Conservation (phyloP, 2,113 vertebrate species). For the Upupa epops region DNA sequence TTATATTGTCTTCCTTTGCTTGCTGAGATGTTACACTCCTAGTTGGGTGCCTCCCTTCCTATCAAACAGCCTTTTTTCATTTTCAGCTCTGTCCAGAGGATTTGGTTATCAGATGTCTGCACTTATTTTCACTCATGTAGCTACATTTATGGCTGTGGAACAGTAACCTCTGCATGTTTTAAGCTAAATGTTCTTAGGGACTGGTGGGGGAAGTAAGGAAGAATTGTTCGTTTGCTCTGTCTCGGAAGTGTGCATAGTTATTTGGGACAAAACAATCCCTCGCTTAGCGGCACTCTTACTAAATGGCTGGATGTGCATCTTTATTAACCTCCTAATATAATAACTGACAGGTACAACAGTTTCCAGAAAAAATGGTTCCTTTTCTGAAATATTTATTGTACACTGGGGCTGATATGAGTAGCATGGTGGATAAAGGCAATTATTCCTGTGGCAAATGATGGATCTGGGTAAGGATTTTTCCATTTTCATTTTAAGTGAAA, state of each 20-base stretch:
- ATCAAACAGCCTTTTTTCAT: not conserved
- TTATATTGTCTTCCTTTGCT: not conserved
- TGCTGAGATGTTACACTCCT: not conserved
- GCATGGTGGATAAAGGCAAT: not conserved
- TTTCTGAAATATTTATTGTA: not conserved
- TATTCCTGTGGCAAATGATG: not conserved
- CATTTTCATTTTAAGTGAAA: slow-evolving; percentile 26
- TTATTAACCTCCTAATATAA: not conserved
- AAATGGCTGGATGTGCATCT: not conserved
- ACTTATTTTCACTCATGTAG: not conserved
- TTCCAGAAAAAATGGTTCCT: not conserved
- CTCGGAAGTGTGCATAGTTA: not conserved
- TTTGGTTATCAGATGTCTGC: slow-evolving; percentile 19
- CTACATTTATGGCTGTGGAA: not conserved
- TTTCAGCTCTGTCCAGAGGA: not conserved
- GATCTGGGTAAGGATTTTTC: not conserved
- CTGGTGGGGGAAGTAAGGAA: not conserved
- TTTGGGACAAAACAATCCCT: not conserved
- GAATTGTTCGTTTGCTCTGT: not conserved
- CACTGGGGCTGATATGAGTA: not conserved
- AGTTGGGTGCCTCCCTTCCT: not conserved
- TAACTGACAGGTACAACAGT: not conserved
- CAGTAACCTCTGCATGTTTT: not conserved
- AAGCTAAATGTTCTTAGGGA: not conserved
- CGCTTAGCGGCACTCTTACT: not conserved